Conservation (phyloP, 2,888 invertebrate species). For the Penaeus monodon region DNA sequence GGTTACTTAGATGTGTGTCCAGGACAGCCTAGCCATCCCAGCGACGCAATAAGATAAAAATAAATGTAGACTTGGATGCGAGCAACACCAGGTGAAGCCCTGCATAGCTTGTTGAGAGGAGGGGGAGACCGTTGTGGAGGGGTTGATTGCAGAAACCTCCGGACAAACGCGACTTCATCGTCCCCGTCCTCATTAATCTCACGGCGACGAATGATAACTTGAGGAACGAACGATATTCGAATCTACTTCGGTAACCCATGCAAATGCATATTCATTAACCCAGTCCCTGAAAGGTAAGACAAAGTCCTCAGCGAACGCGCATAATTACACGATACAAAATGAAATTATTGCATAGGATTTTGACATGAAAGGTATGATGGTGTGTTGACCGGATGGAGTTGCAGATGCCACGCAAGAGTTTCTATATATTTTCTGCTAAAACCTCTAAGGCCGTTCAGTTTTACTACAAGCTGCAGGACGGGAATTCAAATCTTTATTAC, state of each 20-base stretch:
- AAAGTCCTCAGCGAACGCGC: constrained; percentile 40
- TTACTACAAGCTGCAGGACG: no score
- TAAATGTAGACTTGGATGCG: no score
- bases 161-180: background rate
- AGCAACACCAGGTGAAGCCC: constrained; percentile 32
- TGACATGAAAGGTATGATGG: background rate
- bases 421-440: constrained; percentile 14
- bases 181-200: background rate
- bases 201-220: constrained; percentile 7
- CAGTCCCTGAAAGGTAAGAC: constrained; percentile 37
- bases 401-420: constrained; percentile 12
- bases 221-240: constrained; percentile 7
- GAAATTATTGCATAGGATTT: constrained; percentile 29
- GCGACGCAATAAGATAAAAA: no score
- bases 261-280: constrained; percentile 38
- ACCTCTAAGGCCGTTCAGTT: background rate
- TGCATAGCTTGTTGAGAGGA: constrained; percentile 23
- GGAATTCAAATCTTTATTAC: no score
- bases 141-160: constrained; percentile 16
- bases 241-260: background rate
- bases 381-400: constrained; percentile 28
- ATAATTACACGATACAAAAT: constrained; percentile 49
- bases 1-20: no score
- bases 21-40: no score
- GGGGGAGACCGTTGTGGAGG: background rate